A percentile compares a stretch with the other conserved stretches of the same genome.
Evolutionary conservation across 2,888 invertebrate species (phyloP).

Genomic region (Drosophila ustulata): DNA sequence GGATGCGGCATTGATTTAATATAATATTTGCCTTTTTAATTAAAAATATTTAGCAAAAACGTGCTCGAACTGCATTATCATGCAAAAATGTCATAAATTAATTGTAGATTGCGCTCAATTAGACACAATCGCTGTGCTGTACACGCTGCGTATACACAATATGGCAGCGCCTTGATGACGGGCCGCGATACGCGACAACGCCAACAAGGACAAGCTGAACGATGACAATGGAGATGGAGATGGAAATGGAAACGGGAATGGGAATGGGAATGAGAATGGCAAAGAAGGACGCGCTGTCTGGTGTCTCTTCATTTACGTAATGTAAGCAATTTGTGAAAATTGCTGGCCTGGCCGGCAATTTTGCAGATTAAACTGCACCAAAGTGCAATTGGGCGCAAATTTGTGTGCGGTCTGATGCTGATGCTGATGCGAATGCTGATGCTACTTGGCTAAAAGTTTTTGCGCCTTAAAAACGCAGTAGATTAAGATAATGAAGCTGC

Average conservation of each 20-base stretch:
- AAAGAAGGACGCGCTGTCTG: conserved; percentile 12
- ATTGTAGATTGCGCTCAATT: conserved; percentile 69
- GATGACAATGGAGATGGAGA: conserved; percentile 67
- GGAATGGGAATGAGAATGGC: background rate
- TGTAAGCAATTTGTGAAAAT: conserved; percentile 79
- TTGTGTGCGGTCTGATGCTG: conserved; percentile 61
- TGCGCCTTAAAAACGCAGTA: conserved; percentile 67
- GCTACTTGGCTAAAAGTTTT: conserved; percentile 41
- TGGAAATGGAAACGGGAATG: conserved; percentile 15
- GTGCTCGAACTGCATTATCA: conserved; percentile 55
- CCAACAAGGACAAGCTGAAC: conserved; percentile 39
- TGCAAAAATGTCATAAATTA: conserved; percentile 64
- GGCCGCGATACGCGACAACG: conserved; percentile 57
- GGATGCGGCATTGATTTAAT: conserved; percentile 73
- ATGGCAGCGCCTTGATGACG: conserved; percentile 74
- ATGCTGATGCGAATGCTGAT: conserved; percentile 25
- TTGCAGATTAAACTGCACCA: conserved; percentile 77
- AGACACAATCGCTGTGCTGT: conserved; percentile 59
- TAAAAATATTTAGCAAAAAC: conserved; percentile 40
- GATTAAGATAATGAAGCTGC: conserved; percentile 79
- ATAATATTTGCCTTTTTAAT: conserved; percentile 75
- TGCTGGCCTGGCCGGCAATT: conserved; percentile 72
- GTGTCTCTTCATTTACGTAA: conserved; percentile 78
- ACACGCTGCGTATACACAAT: conserved; percentile 75
- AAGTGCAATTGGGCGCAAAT: conserved; percentile 79